Conservation (phyloP, 2,888 invertebrate species). For the Oxytorus armatus region DNA sequence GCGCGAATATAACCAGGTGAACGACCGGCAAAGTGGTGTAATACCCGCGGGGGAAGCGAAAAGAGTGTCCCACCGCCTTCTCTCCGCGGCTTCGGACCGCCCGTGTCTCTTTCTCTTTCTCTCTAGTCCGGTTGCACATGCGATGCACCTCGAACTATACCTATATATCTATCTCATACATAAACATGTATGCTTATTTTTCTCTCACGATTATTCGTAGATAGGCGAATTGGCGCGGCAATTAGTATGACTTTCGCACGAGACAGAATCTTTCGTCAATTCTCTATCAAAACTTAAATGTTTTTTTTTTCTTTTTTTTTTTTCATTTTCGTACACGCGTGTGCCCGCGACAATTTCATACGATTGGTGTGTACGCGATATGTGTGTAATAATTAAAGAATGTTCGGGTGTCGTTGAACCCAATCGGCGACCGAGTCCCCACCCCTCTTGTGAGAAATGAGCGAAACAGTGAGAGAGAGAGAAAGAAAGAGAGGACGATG, state of each 20-base stretch:
- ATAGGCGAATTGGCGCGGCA: conserved; percentile 21
- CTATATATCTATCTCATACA: neutral
- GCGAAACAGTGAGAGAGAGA: conserved; percentile 31
- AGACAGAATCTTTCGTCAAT: conserved; percentile 2
- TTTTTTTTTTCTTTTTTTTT: conserved; percentile 14
- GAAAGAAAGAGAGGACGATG: conserved; percentile 40
- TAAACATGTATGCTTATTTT: neutral
- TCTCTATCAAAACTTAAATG: conserved; percentile 32
- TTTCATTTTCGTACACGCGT: conserved; percentile 1
- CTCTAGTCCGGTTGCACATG: conserved; percentile 51
- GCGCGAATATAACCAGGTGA: conserved; percentile 77
- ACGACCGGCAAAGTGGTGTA: conserved; percentile 82
- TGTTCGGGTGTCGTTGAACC: conserved; percentile 54
- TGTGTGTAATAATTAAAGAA: conserved; percentile 44
- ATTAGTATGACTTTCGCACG: conserved; percentile 8
- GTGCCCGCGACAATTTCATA: conserved; percentile 23
- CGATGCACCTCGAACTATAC: conserved; percentile 31
- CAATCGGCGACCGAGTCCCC: conserved; percentile 14
- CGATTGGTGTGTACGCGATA: conserved; percentile 46
- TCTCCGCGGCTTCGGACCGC: conserved; percentile 55
- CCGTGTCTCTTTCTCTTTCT: conserved; percentile 37
- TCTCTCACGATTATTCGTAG: conserved; percentile 21
- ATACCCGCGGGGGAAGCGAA: conserved; percentile 69
- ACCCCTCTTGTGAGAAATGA: conserved; percentile 23
- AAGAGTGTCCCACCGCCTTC: conserved; percentile 60